These are phyloP conservation scores for Lagopus leucura DNA, from an alignment of 2,113 vertebrate genomes.

Conservation along the genomic window DNA sequence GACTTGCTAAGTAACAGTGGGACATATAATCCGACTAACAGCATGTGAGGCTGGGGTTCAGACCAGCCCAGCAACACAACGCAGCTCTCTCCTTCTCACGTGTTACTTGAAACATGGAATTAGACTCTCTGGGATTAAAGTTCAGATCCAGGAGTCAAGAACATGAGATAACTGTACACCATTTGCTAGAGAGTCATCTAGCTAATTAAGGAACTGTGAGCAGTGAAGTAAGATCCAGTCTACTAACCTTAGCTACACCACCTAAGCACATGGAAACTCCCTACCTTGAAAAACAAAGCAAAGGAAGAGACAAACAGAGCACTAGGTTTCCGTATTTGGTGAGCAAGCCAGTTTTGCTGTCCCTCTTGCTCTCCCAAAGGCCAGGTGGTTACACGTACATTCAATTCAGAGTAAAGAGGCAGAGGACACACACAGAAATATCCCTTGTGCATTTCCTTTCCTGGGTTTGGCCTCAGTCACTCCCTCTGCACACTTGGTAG, in stretches of 20 bases:
- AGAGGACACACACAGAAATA: neutral
- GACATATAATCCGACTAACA: neutral
- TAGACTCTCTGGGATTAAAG: neutral
- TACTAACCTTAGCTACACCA: neutral
- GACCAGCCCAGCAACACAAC: neutral
- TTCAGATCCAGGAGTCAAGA: neutral
- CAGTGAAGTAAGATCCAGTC: neutral
- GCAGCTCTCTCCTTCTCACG: fast-evolving
- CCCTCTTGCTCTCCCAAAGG: neutral
- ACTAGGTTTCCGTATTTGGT: neutral
- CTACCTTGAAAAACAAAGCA: neutral
- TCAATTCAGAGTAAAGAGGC: neutral
- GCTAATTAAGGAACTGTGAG: neutral
- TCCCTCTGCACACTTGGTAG: neutral
- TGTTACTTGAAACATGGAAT: neutral
- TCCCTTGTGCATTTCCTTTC: neutral
- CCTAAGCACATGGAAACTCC: neutral
- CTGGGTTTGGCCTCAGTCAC: neutral
- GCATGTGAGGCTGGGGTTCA: neutral
- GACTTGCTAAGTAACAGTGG: neutral
- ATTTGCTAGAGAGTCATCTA: neutral
- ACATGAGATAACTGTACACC: neutral
- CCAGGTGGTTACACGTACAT: neutral
- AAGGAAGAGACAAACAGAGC: neutral
- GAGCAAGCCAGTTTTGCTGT: neutral